Evolutionary conservation across 2,797 vertebrate species (phyloP), one percentile per base, ranked within the genome.

Genomic region (Sebastes trivittatus): DNA sequence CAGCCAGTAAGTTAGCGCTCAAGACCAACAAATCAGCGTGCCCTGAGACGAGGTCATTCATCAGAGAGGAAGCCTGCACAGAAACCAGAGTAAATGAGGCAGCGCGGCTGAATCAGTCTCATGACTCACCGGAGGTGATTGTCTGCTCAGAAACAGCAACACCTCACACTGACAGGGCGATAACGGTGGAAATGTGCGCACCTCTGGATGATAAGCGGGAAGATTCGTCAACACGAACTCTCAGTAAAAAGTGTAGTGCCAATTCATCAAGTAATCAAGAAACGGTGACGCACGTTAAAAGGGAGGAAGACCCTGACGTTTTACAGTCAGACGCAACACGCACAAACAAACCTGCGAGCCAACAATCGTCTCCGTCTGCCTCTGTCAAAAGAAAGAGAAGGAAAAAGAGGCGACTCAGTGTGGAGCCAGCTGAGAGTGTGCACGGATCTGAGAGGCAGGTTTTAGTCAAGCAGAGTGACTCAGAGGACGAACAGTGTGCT

Each of bases 371-470:
- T 36, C 92, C 89, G 1, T 84, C 87, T 10, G 36, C 83, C 22
- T 89, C 89, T 32, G 16, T 88, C 36, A 95, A 89, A 80, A 94
- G 92, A 82, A 96, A 92, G 83, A 92, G 93, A 80, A 95, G 86
- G 77, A 96, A 92, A 87, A 96, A 94, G 85, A 95, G 93, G 70
- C 91, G 89, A 72, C 82, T 85, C 20, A 87, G 90, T 69, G 34
- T 68, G 42, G 93, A 95, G 61, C 83, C 80, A 9, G 29, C 71
- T 22, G 92, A 94, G 9, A 66, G 70, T 34, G 85, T 70, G 8
- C 72, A 77, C 61, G 75, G 67, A 52, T 77, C 38, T 23, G 87
- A 93, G 58, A 88, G 77, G 71, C 83, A 75, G 56, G 63, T 78
- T 65, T 76, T 34, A 56, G 65, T 76, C 14, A 85, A 70, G 75